Evolutionary conservation across 2,113 vertebrate genomes (phyloP), one percentile per base, ranked within the genome.

Genomic region (Brachypteracias leptosomus): DNA sequence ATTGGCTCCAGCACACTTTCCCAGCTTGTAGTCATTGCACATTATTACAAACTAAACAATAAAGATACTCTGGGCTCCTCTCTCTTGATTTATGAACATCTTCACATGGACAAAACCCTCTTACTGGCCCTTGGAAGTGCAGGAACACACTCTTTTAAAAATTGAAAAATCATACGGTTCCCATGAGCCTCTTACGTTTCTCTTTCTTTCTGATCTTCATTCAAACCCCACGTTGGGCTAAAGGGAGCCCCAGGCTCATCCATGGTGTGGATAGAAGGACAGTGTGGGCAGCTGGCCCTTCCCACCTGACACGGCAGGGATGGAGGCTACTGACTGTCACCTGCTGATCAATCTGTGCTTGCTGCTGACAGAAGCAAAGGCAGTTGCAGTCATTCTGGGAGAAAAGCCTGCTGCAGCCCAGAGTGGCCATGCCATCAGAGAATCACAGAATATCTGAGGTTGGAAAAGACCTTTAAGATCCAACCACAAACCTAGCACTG

Each of bases 261-360:
- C 51, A 38, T 4, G 2, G 40, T 31, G 54, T 88, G 86, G 86
- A 81, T 93, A 93, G 93, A 95, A 90, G 93, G 96, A 65, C 67
- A 65, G 67, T 65, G 85, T 85, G 83, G 71, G 86, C 79, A 83
- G 68, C 54, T 10, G 18, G 75, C 44, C 40, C 38, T 84, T 82
- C 81, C 51, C 62, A 79, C 54, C 52, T 68, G 54, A 63, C 17
- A 26, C 2, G 1, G 49, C 55, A 88, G 79, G 18, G 44, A 35
- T 52, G 62, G 82, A 89, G 79, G 62, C 76, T 90, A 36, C 49
- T 89, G 81, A 65, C 49, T 3, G 2, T 61, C 7, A 2, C 77
- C 80, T 0, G 25, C 88, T 89, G 94, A 47, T 74, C 38, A 47
- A 70, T 66, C 76, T 87, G 36, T 77, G 68, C 84, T 52, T 5